Base-by-base conservation (phyloP, 1,140 invertebrate species). In the Drosophila nikananu region DNA sequence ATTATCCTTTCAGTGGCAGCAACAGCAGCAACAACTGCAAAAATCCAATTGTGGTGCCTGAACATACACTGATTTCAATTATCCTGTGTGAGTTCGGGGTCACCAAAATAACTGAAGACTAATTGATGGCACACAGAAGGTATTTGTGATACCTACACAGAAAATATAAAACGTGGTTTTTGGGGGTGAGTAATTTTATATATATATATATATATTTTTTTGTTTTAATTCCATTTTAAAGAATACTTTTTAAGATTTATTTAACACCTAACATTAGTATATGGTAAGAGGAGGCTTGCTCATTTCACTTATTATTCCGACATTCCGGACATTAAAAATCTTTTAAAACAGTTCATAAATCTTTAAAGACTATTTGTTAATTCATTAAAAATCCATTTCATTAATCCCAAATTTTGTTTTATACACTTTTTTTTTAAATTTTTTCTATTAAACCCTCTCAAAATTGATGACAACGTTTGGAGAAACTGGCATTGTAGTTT, bases 1-100 rank as follows among this genome's bases (percentile, higher is more conserved):
- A 86, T 86, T 80, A 67, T 86, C 67, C 54, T 21, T 71, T 59
- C 27, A 25, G n/a, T 37, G 25, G 37, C 63, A 54, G 27, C 60
- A 35, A 52, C 23, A 59, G 44, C 39, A 59, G 8, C 67, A 41
- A 70, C 65, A 67, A 57, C 66, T 59, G 68, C 61, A 67, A 46
- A 67, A 67, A 82, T 61, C 77, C 49, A 67, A 77, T 73, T 77
- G 66, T 44, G 44, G 65, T 44, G 15, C 59, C 41, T 57, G 61
- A 44, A 76, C 58, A 57, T 76, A 57, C 60, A 64, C 67, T 74
- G 73, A 64, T 82, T 67, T 78, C 58, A 82, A 78, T 78, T 76
- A 64, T 51, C 12, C 35, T 49, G 35, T 51, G 39, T 44, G 42
- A 37, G 21, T 62, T 42, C 27, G 63, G 39, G 49, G 64, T 71